phyloP scores from a whole-genome alignment of 2,888 invertebrate genomes.

The Lepas anatifera region DNA sequence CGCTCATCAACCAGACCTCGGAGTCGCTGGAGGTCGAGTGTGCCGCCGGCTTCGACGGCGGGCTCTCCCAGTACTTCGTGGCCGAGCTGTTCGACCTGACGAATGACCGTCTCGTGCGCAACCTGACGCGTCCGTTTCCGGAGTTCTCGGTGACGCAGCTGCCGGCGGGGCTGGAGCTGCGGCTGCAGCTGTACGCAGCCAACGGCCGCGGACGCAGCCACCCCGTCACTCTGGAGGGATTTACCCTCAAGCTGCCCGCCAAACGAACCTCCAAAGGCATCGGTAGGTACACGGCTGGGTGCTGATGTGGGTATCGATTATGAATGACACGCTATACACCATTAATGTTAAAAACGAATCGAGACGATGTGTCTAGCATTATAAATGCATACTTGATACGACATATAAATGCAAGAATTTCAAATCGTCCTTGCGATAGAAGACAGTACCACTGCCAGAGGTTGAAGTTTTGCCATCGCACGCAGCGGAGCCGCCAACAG shows the following conservation, averaged over 20 bases:
- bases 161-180: not conserved
- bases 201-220: not conserved
- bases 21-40: conserved; percentile 15
- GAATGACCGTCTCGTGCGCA: not conserved
- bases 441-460: too few species aligned
- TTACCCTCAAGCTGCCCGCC: not conserved
- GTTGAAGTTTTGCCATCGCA: too few species aligned
- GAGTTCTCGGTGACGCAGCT: not conserved
- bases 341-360: too few species aligned
- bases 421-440: too few species aligned
- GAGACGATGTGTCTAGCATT: too few species aligned
- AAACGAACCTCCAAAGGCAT: not conserved
- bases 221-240: not conserved
- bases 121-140: not conserved
- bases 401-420: too few species aligned
- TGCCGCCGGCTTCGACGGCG: conserved; percentile 17
- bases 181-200: not conserved
- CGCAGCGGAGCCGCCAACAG: too few species aligned
- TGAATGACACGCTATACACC: too few species aligned
- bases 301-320: too few species aligned
- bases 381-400: too few species aligned
- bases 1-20: conserved; percentile 14
- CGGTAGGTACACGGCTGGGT: not conserved
- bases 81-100: conserved; percentile 13
- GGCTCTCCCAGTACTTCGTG: conserved; percentile 16